phyloP scores from a whole-genome alignment of 2,888 invertebrate genomes.

The Ophraella communa region DNA sequence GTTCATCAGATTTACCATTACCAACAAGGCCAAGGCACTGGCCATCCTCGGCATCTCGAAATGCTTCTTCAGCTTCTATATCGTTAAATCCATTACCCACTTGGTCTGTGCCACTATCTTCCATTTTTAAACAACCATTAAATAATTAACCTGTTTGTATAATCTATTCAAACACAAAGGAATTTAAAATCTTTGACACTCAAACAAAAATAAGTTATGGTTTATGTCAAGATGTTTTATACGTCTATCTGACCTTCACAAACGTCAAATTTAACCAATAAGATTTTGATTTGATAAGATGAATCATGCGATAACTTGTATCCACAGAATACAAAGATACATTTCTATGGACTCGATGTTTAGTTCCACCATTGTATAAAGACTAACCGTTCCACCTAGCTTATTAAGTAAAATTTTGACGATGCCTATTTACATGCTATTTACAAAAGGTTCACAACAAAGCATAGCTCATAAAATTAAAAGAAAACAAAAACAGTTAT shows the following conservation, averaged over 20 bases:
- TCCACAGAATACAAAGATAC: too few species aligned
- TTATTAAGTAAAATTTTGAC: too few species aligned
- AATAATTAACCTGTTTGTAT: neutral
- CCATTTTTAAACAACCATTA: conserved; percentile 29
- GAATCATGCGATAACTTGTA: neutral
- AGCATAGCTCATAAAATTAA: too few species aligned
- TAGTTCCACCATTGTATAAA: too few species aligned
- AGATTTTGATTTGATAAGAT: neutral
- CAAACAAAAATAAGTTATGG: neutral
- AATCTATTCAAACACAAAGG: neutral
- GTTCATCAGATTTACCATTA: conserved; percentile 40
- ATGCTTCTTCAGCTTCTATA: conserved; percentile 24
- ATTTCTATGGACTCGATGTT: too few species aligned
- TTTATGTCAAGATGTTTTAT: neutral
- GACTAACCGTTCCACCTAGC: too few species aligned
- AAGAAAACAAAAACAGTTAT: too few species aligned
- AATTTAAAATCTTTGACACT: neutral
- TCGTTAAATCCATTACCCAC: conserved; percentile 35
- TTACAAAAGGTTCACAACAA: too few species aligned
- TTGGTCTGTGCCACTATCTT: conserved; percentile 38
- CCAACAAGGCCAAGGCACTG: conserved; percentile 39
- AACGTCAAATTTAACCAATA: neutral
- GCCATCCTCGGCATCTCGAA: conserved; percentile 45
- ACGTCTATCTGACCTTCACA: neutral
- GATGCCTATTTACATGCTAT: too few species aligned